Base-by-base conservation (phyloP, 1,140 invertebrate species). In the Mesaphorura yosii region DNA sequence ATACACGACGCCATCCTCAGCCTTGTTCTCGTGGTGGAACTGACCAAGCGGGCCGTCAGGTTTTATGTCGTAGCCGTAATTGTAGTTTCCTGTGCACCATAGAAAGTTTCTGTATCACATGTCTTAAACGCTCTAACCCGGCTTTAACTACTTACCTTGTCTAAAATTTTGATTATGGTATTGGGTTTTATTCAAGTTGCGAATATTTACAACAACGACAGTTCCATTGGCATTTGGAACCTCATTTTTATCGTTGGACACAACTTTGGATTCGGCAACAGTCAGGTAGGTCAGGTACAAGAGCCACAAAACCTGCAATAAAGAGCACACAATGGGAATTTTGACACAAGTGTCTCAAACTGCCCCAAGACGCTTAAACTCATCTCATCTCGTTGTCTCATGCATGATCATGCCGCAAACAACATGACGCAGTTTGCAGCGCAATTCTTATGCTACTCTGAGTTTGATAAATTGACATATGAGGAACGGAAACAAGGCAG, bases 1-100 rank as follows among this genome's bases (percentile, higher is more conserved):
- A 56, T 84, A 85, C 0, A 82, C 83, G 17, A 85, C 77, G 10
- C 80, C 79, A 62, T 84, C 81, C 0, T 79, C 75, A 14, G 79
- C 81, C 48, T 78, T 74, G 31, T 73, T 77, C 70, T 86, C 83
- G 59, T 86, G 82, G 64, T 86, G 82, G 65, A 86, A 86, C 65
- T 84, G 82, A 10, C 82, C 82, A 62, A 77, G 77, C 0, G 77
- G 76, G 50, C 76, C 79, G 12, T 48, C 46, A 1, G 59, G 59
- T 37, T 59, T 53, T 1, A 84, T 75, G 65, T 83, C 78, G 64
- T 83, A 83, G 42, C 81, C 80, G 64, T 81, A 84, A 63, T 79
- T 78, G 65, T 83, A 83, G 41, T 42, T 51, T 14, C 38, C 28
- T 51, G 38, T 12, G 41, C 14, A 17, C 23, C 17, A 15, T 14